Evolutionary conservation across 2,113 vertebrate species (phyloP).

Genomic region (Oncorhynchus masou): DNA sequence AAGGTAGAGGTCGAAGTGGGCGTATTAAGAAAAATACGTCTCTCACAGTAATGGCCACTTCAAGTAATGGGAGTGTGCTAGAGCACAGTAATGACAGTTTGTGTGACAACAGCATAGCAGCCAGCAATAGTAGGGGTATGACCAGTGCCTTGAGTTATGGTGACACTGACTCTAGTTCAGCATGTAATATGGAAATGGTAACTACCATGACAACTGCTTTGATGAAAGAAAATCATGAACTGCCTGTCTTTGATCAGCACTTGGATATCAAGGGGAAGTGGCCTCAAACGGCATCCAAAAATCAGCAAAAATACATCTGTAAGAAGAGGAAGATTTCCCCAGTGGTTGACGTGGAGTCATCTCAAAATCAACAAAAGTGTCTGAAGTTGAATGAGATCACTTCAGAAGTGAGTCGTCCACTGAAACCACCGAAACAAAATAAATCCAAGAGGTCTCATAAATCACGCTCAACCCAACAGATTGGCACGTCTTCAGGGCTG

Average conservation of each 20-base stretch:
- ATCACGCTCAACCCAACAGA: background rate
- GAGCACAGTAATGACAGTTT: slow-evolving; percentile 9
- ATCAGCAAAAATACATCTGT: background rate
- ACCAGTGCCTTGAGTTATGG: background rate
- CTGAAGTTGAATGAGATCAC: slow-evolving; percentile 15
- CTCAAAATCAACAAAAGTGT: slow-evolving; percentile 6
- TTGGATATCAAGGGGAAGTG: background rate
- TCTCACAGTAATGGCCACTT: background rate
- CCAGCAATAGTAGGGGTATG: background rate
- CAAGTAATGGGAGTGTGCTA: background rate
- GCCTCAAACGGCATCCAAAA: background rate
- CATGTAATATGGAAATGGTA: slow-evolving; percentile 38
- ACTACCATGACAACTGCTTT: slow-evolving; percentile 24
- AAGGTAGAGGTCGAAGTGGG: slow-evolving; percentile 7
- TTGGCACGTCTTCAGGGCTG: background rate
- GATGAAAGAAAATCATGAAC: slow-evolving; percentile 3
- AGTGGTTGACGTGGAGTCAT: background rate
- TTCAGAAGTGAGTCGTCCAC: background rate
- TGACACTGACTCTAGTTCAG: slow-evolving; percentile 5
- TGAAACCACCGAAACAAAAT: slow-evolving; percentile 8
- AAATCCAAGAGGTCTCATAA: background rate
- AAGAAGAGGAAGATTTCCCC: background rate
- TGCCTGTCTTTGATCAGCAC: background rate
- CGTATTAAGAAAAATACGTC: background rate
- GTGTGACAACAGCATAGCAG: background rate